These are phyloP conservation scores for Idaea straminata DNA, from an alignment of 2,888 invertebrate species.

Conservation along the genomic window DNA sequence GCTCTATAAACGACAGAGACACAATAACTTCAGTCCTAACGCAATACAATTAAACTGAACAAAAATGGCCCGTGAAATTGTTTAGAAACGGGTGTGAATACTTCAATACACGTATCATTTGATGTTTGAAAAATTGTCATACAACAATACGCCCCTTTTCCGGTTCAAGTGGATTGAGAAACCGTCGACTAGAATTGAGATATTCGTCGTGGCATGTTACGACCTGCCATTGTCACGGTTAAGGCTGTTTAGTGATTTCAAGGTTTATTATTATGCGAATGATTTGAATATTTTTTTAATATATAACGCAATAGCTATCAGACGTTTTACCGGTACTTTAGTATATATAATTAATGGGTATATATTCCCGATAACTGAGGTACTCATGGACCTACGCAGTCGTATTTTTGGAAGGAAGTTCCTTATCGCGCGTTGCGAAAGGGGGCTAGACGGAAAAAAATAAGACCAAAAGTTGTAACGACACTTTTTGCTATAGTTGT, in stretches of 20 bases:
- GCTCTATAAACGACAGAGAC: constrained; percentile 43
- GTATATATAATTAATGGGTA: no score
- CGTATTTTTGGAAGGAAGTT: no score
- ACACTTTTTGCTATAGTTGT: no score
- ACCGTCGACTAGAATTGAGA: constrained; percentile 25
- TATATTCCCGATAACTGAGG: no score
- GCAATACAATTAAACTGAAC: constrained; percentile 60
- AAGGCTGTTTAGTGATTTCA: constrained; percentile 37
- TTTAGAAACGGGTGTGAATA: constrained; percentile 58
- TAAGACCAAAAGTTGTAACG: no score
- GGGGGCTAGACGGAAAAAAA: no score
- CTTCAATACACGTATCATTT: constrained; percentile 55
- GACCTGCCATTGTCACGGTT: constrained; percentile 38
- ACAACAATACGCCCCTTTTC: constrained; percentile 70
- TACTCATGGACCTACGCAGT: no score
- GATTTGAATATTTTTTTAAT: constrained; percentile 5
- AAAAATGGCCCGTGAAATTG: constrained; percentile 67
- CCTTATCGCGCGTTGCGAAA: no score
- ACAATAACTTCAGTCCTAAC: constrained; percentile 51
- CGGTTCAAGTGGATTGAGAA: constrained; percentile 34
- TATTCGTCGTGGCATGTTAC: constrained; percentile 36
- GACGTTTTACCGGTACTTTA: no score
- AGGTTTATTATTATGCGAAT: constrained; percentile 24
- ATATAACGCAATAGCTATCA: constrained; percentile 18
- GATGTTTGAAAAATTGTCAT: constrained; percentile 65